Conservation (phyloP, 2,113 vertebrate genomes). For the Ptychochromis oligacanthus region DNA sequence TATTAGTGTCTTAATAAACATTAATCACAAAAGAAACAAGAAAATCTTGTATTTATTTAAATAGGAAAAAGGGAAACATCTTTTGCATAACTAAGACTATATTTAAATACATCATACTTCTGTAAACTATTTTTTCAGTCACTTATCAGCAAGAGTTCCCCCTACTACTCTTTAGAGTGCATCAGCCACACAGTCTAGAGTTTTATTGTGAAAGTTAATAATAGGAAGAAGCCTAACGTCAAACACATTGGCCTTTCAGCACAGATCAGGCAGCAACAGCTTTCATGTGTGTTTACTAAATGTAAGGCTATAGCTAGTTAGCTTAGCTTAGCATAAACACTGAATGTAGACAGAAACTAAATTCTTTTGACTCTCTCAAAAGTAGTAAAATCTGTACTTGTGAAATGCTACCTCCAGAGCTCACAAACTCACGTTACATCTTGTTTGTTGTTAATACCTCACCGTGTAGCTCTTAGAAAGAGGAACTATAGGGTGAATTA, state of each 20-base stretch:
- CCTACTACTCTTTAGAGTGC: too few relatives aligned
- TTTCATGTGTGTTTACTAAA: neutral
- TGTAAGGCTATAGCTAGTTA: neutral
- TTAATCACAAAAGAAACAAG: too few relatives aligned
- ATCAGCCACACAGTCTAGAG: neutral
- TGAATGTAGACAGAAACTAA: neutral
- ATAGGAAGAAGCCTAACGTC: neutral
- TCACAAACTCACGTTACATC: neutral
- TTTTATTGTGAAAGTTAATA: neutral
- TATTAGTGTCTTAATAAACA: too few relatives aligned
- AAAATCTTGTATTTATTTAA: neutral
- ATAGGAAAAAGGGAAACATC: neutral
- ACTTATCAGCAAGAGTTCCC: neutral
- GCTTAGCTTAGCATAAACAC: neutral
- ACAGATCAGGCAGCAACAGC: neutral
- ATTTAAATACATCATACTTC: neutral
- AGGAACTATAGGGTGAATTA: neutral
- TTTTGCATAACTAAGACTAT: neutral
- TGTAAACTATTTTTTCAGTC: neutral
- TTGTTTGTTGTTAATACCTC: too few relatives aligned
- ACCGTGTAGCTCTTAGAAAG: too few relatives aligned
- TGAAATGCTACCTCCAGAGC: neutral
- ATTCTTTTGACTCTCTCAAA: neutral
- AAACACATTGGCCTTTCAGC: too few relatives aligned
- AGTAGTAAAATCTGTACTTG: neutral